A percentile compares a stretch with the other conserved stretches of the same genome.
These are phyloP conservation scores for Rapana venosa DNA, from an alignment of 2,888 invertebrate genomes.

Conservation along the genomic window DNA sequence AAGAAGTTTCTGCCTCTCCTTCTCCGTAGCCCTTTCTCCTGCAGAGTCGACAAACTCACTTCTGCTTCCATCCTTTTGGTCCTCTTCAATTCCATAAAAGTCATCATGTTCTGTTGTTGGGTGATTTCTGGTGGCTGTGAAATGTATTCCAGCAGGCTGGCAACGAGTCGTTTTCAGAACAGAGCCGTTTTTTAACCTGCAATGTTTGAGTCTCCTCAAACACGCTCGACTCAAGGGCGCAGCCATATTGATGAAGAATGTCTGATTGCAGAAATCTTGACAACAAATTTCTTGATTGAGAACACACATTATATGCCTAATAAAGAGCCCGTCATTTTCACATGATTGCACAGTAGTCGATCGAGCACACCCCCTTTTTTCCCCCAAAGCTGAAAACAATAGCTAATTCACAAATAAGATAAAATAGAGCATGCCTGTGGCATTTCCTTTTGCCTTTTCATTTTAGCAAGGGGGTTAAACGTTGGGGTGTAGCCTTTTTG, in stretches of 20 bases:
- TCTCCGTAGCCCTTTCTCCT: not conserved
- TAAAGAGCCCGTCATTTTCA: no score
- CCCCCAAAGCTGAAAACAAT: no score
- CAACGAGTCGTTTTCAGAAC: not conserved
- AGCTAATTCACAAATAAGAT: no score
- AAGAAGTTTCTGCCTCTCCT: not conserved
- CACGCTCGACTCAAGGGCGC: slow-evolving; percentile 43
- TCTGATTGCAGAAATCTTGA: not conserved
- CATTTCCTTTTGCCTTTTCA: no score
- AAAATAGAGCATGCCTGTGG: no score
- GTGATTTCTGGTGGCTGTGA: not conserved
- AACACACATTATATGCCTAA: no score
- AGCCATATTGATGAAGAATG: slow-evolving; percentile 41
- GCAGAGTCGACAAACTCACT: not conserved
- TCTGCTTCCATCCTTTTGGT: not conserved
- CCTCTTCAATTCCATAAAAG: slow-evolving; percentile 43
- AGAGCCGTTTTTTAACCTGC: not conserved
- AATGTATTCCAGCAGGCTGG: not conserved
- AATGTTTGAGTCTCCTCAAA: not conserved
- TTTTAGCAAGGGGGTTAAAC: no score
- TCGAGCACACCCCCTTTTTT: no score
- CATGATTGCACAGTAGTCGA: no score
- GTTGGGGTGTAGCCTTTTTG: no score
- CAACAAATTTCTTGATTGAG: no score
- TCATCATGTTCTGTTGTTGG: slow-evolving; percentile 36